Percentiles rank a stretch among this genome's conserved stretches.
Evolutionary conservation across 2,113 vertebrate genomes (phyloP).

Genomic region (Scalopus aquaticus): DNA sequence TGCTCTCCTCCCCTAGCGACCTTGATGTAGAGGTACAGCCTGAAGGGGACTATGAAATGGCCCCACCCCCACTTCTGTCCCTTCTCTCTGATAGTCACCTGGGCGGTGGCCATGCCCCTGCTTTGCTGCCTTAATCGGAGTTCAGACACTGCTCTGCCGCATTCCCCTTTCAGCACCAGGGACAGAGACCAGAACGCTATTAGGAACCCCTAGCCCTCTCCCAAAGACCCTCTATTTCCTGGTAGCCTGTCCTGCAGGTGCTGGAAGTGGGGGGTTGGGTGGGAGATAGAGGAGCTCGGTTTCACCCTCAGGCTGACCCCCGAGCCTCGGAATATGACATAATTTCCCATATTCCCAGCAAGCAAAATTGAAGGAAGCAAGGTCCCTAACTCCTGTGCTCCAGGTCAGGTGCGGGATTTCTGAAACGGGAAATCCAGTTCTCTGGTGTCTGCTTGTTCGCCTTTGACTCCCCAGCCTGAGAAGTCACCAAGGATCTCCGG

Average conservation of each 20-base stretch:
- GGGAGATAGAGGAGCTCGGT: background rate
- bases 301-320: background rate
- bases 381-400: conserved; percentile 28
- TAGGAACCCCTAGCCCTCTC: no score
- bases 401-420: background rate
- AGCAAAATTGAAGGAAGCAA: background rate
- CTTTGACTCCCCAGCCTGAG: background rate
- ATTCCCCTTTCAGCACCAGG: conserved; percentile 81
- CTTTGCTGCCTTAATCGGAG: background rate
- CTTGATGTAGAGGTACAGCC: conserved; percentile 63
- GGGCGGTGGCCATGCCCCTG: background rate
- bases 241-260: background rate
- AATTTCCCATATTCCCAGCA: conserved; percentile 4
- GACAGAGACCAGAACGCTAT: conserved; percentile 70
- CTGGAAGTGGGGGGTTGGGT: background rate
- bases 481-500: background rate
- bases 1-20: conserved; percentile 64
- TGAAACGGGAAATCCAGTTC: background rate
- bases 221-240: background rate
- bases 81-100: conserved; percentile 8
- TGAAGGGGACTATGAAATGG: conserved; percentile 22
- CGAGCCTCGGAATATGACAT: background rate
- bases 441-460: background rate
- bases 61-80: background rate
- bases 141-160: background rate